Base-by-base conservation (phyloP, 1,140 invertebrate species). In the Hyles vespertilio region DNA sequence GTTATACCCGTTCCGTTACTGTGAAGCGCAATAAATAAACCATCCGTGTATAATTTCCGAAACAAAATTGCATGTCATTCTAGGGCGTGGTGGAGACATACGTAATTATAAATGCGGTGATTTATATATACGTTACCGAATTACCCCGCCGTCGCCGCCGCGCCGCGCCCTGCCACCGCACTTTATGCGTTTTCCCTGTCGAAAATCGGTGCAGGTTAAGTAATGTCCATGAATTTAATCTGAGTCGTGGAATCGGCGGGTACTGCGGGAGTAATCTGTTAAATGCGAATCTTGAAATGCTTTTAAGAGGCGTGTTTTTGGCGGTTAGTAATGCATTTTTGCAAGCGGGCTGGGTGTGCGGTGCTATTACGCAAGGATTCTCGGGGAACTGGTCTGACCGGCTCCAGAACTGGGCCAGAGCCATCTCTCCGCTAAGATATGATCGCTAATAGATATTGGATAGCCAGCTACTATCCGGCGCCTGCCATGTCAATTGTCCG, bases 371-470 rank as follows among this genome's bases (percentile, higher is more conserved):
- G 86, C 78, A 87, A 89, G 79, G 83, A 81, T 87, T 77, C 65
- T 70, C 73, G 78, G 63, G 64, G 75, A 85, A 86, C 84, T 84
- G 80, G 84, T 86, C 66, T 70, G 61, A 86, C 86, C 84, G 80
- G 86, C 77, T 79, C 58, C 72, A 69, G 74, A 87, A 77, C 79
- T 89, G 83, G 83, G 84, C 74, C 86, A 89, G 84, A 81, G 70
- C 70, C 85, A 87, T 88, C 84, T 87, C 78, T 81, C 77, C 63
- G 70, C 72, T 79, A 80, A 84, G 72, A 82, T 85, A 84, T 81
- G 78, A 77, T 80, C 72, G 74, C 80, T 85, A 87, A 87, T 87
- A 85, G 79, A 87, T 84, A 82, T 79, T 80, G 74, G 79, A 79
- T 72, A 76, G 76, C 70, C 67, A 75, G 61, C 63, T 69, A 70